Base-by-base conservation (phyloP, 53 echinoderm and acorn worm genomes). In the Mesocentrotus franciscanus region DNA sequence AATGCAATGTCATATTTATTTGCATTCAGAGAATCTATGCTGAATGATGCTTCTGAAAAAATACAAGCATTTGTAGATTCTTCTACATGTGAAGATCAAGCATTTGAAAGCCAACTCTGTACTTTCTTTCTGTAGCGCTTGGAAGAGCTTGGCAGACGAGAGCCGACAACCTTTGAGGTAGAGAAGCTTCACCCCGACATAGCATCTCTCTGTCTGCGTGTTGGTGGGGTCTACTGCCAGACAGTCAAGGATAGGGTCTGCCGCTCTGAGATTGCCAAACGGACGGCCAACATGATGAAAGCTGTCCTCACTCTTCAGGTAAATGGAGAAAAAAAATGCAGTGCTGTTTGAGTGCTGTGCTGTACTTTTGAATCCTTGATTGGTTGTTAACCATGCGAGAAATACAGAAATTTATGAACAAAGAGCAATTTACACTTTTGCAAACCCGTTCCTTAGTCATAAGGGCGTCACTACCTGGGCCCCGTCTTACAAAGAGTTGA, bases 201-300 rank as follows among this genome's bases (percentile, higher is more conserved):
- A 15, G 97, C 99, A 9, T 99, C 99, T 0, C 97, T 99, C 39
- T 99, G 99, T 92, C 96, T 95, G 61, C 95, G 99, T 24, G 98
- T 99, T 0, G 97, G 96, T 9, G 96, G 95, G 29, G 97, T 99
- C 32, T 93, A 96, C 68, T 98, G 97, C 34, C 81, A 95, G 5
- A 92, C 96, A 12, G 99, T 98, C 78, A 98, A 97, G 96, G 99
- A 99, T 78, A 84, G 98, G 56, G 96, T 99, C 61, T 97, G 99
- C 39, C 97, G 96, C 34, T 98, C 98, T 9, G 98, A 99, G 93
- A 97, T 98, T 96, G 96, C 99, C 60, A 99, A 98, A 68, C 95
- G 97, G 57, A 96, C 98, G 0, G 99, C 98, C 39, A 99, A 99
- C 91, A 97, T 99, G 95, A 98, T 99, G 97, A 99, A 98, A 89